A percentile compares a stretch with the other conserved stretches of the same genome.
These are phyloP conservation scores for Zygogramma bicolorata DNA, from an alignment of 2,888 invertebrate genomes.

Conservation along the genomic window DNA sequence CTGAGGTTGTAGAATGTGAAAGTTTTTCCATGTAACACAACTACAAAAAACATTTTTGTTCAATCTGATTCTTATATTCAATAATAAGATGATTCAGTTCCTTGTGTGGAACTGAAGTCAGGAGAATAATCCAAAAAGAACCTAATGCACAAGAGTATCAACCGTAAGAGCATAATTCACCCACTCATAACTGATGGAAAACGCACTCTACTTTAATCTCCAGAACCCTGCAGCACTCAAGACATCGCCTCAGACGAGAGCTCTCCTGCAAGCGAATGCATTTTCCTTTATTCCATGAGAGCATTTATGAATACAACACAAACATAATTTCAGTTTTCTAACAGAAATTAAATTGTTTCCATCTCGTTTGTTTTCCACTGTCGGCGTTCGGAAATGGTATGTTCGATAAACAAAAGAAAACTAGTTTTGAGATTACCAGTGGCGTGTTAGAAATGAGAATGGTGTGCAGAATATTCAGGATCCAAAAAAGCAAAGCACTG, in stretches of 20 bases:
- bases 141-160: too few relatives aligned
- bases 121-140: too few relatives aligned
- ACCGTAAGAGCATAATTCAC: neutral
- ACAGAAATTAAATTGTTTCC: constrained; percentile 44
- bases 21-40: too few relatives aligned
- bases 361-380: constrained; percentile 28
- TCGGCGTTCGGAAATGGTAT: neutral
- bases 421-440: neutral
- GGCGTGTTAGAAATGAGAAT: neutral
- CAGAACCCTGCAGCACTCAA: constrained; percentile 6
- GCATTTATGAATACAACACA: constrained; percentile 45
- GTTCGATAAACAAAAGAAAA: neutral
- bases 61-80: too few relatives aligned
- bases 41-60: too few relatives aligned
- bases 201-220: constrained; percentile 2
- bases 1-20: too few relatives aligned
- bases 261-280: neutral
- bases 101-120: too few relatives aligned
- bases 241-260: neutral
- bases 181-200: neutral
- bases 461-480: too few relatives aligned
- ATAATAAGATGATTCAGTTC: too few relatives aligned
- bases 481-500: too few relatives aligned
- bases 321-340: constrained; percentile 49
- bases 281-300: constrained; percentile 8